These are phyloP conservation scores for Beaufortia kweichowensis DNA, from an alignment of 2,113 vertebrate species.

Conservation along the genomic window DNA sequence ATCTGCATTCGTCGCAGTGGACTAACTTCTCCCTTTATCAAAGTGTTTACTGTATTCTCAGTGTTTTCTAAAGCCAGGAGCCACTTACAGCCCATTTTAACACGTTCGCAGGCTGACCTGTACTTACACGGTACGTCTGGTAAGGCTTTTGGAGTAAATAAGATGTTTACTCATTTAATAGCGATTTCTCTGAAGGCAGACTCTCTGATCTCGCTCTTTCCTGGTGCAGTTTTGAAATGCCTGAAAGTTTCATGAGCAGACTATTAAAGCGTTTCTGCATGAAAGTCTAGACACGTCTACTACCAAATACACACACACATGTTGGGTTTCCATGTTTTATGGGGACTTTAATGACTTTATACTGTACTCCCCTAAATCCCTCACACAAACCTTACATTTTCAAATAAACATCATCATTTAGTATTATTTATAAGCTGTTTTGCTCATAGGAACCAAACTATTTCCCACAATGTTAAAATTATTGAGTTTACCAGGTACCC, in stretches of 20 bases:
- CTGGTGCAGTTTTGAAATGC: conserved; percentile 34
- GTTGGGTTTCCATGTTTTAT: no score
- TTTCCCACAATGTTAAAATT: no score
- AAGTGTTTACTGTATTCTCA: conserved; percentile 17
- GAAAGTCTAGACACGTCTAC: conserved; percentile 54
- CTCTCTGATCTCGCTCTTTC: conserved; percentile 21
- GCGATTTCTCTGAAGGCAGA: conserved; percentile 25
- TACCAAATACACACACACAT: conserved; percentile 35
- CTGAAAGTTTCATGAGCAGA: conserved; percentile 60
- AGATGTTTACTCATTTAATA: conserved; percentile 35
- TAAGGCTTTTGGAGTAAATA: conserved; percentile 4
- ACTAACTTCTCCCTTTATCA: conserved; percentile 27
- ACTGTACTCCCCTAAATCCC: no score
- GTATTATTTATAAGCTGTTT: no score
- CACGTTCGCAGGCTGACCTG: conserved; percentile 32
- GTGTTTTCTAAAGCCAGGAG: conserved; percentile 25
- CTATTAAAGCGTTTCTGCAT: conserved; percentile 64
- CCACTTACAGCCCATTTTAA: conserved; percentile 19
- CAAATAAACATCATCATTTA: no score
- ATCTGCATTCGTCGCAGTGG: conserved; percentile 28
- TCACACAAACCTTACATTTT: no score
- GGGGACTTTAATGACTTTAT: no score
- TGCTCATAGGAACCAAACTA: no score
- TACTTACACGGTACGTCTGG: conserved; percentile 1
- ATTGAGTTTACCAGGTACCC: no score